A percentile compares a stretch with the other conserved stretches of the same genome.
Evolutionary conservation across 2,797 vertebrate species (phyloP).

Genomic region (Smutsia gigantea): DNA sequence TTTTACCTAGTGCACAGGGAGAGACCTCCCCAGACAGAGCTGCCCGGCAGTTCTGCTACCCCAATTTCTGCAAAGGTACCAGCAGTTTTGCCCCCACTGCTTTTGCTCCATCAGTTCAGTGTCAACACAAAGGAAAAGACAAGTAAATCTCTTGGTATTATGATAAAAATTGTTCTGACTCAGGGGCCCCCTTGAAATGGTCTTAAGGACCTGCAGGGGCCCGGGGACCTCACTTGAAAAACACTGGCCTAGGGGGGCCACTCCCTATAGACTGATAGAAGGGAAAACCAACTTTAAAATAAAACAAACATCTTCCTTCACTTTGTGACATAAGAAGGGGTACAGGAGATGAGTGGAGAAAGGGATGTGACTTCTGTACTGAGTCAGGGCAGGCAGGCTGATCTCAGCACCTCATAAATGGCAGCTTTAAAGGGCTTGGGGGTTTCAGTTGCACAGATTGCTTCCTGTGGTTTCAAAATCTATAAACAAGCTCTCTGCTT

Average conservation of each 20-base stretch:
- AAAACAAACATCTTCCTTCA: neutral
- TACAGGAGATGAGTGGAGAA: rapidly evolving
- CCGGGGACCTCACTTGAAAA: neutral
- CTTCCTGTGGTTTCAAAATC: neutral
- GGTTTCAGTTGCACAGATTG: neutral
- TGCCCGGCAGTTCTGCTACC: neutral
- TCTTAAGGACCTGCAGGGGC: neutral
- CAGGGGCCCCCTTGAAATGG: neutral
- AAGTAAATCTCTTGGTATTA: neutral
- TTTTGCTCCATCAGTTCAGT: neutral
- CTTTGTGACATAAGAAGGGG: neutral
- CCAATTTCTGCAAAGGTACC: rapidly evolving
- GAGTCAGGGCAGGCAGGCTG: neutral
- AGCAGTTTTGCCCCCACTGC: neutral
- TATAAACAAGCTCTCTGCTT: neutral
- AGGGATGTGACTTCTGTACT: neutral
- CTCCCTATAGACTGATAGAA: neutral
- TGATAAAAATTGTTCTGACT: neutral
- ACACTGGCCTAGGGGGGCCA: neutral
- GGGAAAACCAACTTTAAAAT: neutral
- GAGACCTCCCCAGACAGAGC: no score
- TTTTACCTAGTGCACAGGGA: no score
- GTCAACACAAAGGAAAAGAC: neutral
- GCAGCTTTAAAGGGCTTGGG: neutral
- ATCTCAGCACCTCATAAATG: neutral